A percentile compares a stretch with the other conserved stretches of the same genome.
phyloP scores from a whole-genome alignment of 2,888 invertebrate genomes.

The Adela reaumurella region DNA sequence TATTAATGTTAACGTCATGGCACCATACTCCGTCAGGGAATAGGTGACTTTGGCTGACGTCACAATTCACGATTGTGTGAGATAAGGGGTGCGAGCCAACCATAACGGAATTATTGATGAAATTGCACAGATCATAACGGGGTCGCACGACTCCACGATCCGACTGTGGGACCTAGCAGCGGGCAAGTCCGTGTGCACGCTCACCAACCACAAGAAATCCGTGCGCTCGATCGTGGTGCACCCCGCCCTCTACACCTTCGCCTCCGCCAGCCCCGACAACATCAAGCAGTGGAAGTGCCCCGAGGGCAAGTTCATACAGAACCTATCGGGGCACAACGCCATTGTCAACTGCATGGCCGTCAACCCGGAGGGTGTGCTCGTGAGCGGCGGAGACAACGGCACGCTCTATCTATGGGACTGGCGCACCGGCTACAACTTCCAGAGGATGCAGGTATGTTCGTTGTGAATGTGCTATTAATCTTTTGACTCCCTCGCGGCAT shows the following conservation, averaged over 20 bases:
- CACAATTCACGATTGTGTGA: no score
- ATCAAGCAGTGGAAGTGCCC: slow-evolving; percentile 99
- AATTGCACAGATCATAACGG: slow-evolving; percentile 79
- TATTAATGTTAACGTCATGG: no score
- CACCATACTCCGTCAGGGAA: no score
- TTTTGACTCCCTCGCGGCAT: no score
- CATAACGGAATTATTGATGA: no score
- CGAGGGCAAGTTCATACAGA: slow-evolving; percentile 95
- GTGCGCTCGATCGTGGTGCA: slow-evolving; percentile 76
- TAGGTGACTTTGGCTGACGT: no score
- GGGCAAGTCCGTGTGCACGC: slow-evolving; percentile 88
- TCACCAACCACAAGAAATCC: slow-evolving; percentile 99
- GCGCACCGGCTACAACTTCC: slow-evolving; percentile 99
- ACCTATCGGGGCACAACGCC: slow-evolving; percentile 93
- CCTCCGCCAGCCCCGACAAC: slow-evolving; percentile 96
- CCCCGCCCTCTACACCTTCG: slow-evolving; percentile 87
- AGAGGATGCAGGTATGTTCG: slow-evolving; percentile 70
- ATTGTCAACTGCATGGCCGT: slow-evolving; percentile 96
- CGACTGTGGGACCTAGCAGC: slow-evolving; percentile 97
- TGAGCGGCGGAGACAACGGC: slow-evolving; percentile 98
- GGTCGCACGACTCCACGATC: slow-evolving; percentile 95
- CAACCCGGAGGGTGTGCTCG: slow-evolving; percentile 92
- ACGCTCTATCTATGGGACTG: slow-evolving; percentile 98
- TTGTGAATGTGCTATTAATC: background rate
- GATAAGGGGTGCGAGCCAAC: no score